Evolutionary conservation across 2,888 invertebrate species (phyloP), one percentile per base, ranked within the genome.

Genomic region (Heliconius hortense): DNA sequence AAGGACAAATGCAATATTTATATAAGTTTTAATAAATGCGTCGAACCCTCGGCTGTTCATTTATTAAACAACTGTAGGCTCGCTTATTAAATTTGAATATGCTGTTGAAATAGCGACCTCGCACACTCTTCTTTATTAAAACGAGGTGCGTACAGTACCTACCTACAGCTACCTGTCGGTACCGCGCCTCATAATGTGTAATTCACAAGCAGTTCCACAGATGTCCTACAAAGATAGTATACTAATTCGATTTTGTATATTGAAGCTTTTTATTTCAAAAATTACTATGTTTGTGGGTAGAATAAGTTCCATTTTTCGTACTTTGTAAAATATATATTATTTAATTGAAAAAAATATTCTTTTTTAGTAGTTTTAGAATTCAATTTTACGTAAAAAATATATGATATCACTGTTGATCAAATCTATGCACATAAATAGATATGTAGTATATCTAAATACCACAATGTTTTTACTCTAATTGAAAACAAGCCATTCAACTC

Each of bases 81-180:
- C 72, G 69, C 67, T 79, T 79, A 76, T 79, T 76, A 78, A 78
- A 77, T 78, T 76, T 75, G 75, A 76, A 72, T 78, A 78, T 75
- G 69, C 63, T 70, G 73, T 43, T 73, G 53, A 60, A 76, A 73
- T 73, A 71, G 72, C 74, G 70, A 24, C 53, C 73, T 76, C 71
- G 48, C 63, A 76, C 59, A 76, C 75, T 76, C 77, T 73, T 78
- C 76, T 69, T 78, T 76, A 78, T 79, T 76, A 73, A 76, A 78
- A 78, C 72, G 75, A 70, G 75, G 77, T 76, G 71, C 73, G 77
- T 71, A 62, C 18, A 43, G 48, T 18, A 7, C 21, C 18, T 48
- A 5, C 31, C 53, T 56, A 56, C 60, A 26, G 39, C 39, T 43
- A 43, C 39, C 39, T 71, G 71, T 60, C 60, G 43, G 72, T 59